Conservation (phyloP, 2,797 vertebrate genomes). For the Bradypodion pumilum region DNA sequence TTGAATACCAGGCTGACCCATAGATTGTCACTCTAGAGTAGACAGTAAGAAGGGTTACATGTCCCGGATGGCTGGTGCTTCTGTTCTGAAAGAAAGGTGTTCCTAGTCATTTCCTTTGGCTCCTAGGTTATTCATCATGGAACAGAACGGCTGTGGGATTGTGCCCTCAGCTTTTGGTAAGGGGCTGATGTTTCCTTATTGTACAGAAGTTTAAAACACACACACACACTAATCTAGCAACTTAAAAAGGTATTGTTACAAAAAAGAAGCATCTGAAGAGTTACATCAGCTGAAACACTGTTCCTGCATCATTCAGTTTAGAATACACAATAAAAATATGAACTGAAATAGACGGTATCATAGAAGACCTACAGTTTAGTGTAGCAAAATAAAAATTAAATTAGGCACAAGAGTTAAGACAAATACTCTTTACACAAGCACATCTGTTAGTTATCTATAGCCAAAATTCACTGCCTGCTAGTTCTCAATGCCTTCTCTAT, state of each 20-base stretch:
- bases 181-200: constrained; percentile 29
- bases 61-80: background rate
- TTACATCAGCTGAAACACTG: constrained; percentile 13
- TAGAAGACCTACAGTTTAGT: constrained; percentile 40
- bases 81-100: background rate
- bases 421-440: constrained; percentile 62
- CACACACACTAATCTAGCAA: constrained; percentile 15
- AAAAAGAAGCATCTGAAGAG: constrained; percentile 26
- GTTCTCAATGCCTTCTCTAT: constrained; percentile 66
- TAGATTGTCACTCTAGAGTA: no score
- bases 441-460: constrained; percentile 67
- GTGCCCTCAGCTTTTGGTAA: background rate
- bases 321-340: constrained; percentile 42
- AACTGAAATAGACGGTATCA: constrained; percentile 30
- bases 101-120: background rate
- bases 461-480: constrained; percentile 66
- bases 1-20: background rate
- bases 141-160: background rate
- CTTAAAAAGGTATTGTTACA: constrained; percentile 7
- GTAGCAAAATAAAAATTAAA: constrained; percentile 34
- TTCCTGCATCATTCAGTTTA: constrained; percentile 7
- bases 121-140: background rate
- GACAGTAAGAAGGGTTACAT: background rate
- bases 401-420: constrained; percentile 65
- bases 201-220: background rate